Base-by-base conservation (phyloP, 2,797 vertebrate genomes). In the Ctenopoma kingsleyae region DNA sequence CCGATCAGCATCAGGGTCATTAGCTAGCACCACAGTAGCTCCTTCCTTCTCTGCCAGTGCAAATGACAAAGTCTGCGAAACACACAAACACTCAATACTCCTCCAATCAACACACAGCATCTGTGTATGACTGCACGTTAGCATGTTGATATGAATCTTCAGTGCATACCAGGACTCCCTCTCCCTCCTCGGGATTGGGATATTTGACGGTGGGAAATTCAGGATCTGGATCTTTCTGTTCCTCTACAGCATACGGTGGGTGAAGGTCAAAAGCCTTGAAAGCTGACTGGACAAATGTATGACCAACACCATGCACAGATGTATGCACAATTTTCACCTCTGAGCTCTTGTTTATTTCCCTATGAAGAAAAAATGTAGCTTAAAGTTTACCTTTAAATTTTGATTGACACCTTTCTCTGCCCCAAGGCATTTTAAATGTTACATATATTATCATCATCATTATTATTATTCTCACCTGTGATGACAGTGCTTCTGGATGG, bases 191-290 rank as follows among this genome's bases (percentile, higher is more conserved):
- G 1, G 98, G 98, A 82, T 99, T 99, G 0, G 98, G 98, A 82
- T 98, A 99, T 85, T 96, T 97, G 70, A 99, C 96, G 0, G 98
- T 99, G 36, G 97, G 96, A 83, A 99, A 99, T 76, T 99, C 97
- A 0, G 98, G 98, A 77, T 99, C 96, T 0, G 98, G 97, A 55
- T 97, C 96, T 79, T 97, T 98, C 92, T 99, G 98, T 67, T 99
- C 95, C 12, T 94, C 91, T 12, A 99, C 98, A 1, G 98, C 95
- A 23, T 94, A 93, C 0, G 97, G 98, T 62, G 96, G 95, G 19
- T 25, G 91, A 20, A 99, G 95, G 84, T 94, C 94, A 75, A 99
- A 99, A 1, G 96, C 95, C 80, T 94, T 87, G 84, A 99, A 98
- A 0, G 97, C 97, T 0, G 95, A 84, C 79, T 98, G 97, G 72